Evolutionary conservation across 1,140 invertebrate genomes (phyloP).

Genomic region (Bombus polaris): DNA sequence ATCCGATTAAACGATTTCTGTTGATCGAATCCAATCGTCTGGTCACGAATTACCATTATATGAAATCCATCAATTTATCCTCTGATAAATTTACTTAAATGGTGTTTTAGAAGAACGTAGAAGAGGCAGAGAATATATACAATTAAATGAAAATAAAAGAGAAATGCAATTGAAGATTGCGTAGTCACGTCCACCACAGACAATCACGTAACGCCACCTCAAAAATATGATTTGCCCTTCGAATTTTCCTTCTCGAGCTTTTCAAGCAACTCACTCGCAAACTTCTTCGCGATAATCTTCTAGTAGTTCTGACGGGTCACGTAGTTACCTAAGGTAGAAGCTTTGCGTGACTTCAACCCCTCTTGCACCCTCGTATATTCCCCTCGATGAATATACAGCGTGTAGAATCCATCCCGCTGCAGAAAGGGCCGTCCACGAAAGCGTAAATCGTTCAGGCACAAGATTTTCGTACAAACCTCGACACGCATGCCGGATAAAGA

Average conservation of each 20-base stretch:
- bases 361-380: neutral
- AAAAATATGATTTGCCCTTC: conserved; percentile 14
- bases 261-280: neutral
- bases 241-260: conserved; percentile 1
- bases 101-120: too few relatives aligned
- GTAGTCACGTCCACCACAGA: conserved; percentile 14
- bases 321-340: conserved; percentile 50
- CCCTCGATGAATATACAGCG: conserved; percentile 3
- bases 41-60: neutral
- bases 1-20: too few relatives aligned
- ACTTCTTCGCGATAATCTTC: conserved; percentile 69
- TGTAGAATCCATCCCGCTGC: neutral
- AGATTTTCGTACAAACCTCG: conserved; percentile 12
- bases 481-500: conserved; percentile 20
- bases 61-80: too few relatives aligned
- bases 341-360: conserved; percentile 57
- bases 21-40: neutral
- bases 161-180: neutral
- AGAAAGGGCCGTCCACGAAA: neutral
- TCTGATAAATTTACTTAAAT: too few relatives aligned
- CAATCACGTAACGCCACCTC: neutral
- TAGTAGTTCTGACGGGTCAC: conserved; percentile 66
- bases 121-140: neutral
- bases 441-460: neutral
- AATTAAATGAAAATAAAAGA: neutral